These are phyloP conservation scores for Pampusana beccarii DNA, from an alignment of 2,113 vertebrate species.

Conservation along the genomic window DNA sequence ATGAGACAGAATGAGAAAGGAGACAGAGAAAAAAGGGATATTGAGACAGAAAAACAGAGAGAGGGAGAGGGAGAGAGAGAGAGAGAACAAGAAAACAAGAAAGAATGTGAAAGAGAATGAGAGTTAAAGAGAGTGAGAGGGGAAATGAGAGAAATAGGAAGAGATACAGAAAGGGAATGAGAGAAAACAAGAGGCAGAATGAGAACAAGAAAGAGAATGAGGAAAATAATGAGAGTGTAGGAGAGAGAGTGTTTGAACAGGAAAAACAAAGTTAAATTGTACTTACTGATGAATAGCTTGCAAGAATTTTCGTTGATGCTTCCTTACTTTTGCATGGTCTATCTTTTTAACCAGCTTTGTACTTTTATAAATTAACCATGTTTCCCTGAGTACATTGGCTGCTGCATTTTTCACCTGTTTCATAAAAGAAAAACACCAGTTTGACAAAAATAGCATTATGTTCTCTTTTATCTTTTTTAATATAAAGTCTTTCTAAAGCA, in stretches of 20 bases:
- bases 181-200: background rate
- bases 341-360: slow-evolving; percentile 99
- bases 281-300: slow-evolving; percentile 99
- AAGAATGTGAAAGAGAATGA: background rate
- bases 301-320: slow-evolving; percentile 99
- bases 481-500: background rate
- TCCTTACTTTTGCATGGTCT: slow-evolving; percentile 98
- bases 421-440: slow-evolving; percentile 41
- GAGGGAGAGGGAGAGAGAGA: background rate
- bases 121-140: too few species aligned
- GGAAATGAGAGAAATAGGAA: background rate
- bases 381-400: slow-evolving; percentile 99
- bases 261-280: slow-evolving; percentile 19
- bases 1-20: background rate
- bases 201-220: background rate
- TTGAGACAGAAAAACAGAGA: too few species aligned
- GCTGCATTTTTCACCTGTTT: slow-evolving; percentile 98
- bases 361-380: slow-evolving; percentile 99
- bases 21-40: background rate
- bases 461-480: background rate
- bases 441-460: background rate
- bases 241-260: background rate
- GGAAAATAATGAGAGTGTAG: background rate
- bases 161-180: background rate
- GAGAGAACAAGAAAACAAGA: background rate